Evolutionary conservation across 2,113 vertebrate genomes (phyloP).

Genomic region (Macquaria ambigua): DNA sequence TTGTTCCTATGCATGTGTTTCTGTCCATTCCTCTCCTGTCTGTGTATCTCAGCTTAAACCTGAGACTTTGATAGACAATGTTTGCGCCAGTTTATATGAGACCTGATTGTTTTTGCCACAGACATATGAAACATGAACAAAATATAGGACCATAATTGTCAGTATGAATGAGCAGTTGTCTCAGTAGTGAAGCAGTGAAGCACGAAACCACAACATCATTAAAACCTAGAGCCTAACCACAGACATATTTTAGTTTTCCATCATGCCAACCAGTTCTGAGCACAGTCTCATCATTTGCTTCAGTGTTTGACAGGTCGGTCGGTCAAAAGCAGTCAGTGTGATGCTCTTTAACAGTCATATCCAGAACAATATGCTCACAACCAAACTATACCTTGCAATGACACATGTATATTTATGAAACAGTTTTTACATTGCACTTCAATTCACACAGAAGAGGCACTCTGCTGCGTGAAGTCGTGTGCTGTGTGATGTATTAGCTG

Average conservation of each 20-base stretch:
- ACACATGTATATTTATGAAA: neutral
- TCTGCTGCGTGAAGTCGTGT: too few species aligned
- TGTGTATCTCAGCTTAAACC: too few species aligned
- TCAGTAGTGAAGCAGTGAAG: neutral
- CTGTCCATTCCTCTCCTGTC: neutral
- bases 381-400: neutral
- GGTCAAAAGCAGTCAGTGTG: neutral
- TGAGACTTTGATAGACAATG: neutral
- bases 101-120: neutral
- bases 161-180: neutral
- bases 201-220: conserved; percentile 13
- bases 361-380: neutral
- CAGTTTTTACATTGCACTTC: neutral
- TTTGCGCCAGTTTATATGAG: neutral
- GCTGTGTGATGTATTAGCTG: too few species aligned
- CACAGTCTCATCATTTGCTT: neutral
- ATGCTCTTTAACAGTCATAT: neutral
- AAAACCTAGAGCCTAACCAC: neutral
- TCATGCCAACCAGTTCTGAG: neutral
- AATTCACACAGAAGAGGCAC: neutral
- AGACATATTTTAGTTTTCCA: neutral
- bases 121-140: neutral
- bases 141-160: neutral
- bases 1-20: too few species aligned
- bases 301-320: neutral